phyloP scores from a whole-genome alignment of 30 jellyfish, hydroid and myxozoan species.

The Pelagia noctiluca region DNA sequence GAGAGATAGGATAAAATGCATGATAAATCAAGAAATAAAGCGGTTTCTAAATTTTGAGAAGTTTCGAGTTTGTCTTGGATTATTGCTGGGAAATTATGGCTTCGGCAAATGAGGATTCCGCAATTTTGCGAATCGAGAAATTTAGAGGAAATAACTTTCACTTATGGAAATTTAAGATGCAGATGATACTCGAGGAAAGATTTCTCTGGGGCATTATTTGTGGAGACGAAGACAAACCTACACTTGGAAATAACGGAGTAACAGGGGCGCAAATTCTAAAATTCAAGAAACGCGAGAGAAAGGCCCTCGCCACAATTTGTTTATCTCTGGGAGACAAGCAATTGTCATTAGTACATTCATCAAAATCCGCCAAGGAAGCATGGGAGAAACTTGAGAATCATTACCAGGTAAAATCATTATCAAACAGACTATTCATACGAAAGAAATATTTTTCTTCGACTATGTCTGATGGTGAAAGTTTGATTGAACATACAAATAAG shows the following conservation, averaged over 20 bases:
- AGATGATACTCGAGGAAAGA: conserved; percentile 1
- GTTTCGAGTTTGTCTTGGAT: background rate
- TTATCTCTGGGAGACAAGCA: conserved; percentile 27
- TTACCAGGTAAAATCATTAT: conserved; percentile 3
- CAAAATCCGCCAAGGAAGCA: conserved; percentile 21
- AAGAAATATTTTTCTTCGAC: conserved; percentile 3
- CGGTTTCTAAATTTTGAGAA: background rate
- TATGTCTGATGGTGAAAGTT: background rate
- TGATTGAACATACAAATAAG: conserved; percentile 7
- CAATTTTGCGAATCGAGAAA: background rate
- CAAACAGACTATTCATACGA: conserved; percentile 14
- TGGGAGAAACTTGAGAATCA: conserved; percentile 10
- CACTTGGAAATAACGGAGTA: conserved; percentile 2
- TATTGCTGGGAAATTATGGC: conserved; percentile 1
- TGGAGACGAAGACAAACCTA: conserved; percentile 1
- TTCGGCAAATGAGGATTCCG: conserved; percentile 5
- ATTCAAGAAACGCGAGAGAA: conserved; percentile 17
- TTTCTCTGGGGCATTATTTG: background rate
- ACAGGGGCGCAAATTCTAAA: conserved; percentile 12
- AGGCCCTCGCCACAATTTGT: conserved; percentile 27
- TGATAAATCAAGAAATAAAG: conserved; percentile 9
- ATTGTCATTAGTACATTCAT: background rate
- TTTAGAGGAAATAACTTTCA: background rate
- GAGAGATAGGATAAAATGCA: conserved; percentile 31
- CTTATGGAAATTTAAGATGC: no score